These are phyloP conservation scores for Acrossocheilus fasciatus DNA, from an alignment of 2,797 vertebrate genomes.

Conservation along the genomic window DNA sequence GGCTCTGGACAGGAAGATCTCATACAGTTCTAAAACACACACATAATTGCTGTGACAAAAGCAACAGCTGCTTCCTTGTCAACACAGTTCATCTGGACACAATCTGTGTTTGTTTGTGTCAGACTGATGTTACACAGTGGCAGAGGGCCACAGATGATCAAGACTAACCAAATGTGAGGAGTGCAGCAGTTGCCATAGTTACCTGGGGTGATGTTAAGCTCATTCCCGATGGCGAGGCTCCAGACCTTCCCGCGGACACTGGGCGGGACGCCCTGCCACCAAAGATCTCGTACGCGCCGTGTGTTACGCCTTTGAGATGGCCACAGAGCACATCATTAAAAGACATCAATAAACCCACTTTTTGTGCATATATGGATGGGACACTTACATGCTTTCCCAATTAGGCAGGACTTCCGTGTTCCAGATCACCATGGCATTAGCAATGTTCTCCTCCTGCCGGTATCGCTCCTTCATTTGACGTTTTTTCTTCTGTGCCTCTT, in stretches of 20 bases:
- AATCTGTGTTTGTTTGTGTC: not conserved
- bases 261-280: conserved; percentile 98
- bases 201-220: conserved; percentile 98
- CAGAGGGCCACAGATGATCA: not conserved
- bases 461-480: conserved; percentile 96
- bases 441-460: conserved; percentile 94
- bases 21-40: conserved; percentile 88
- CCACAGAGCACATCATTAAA: conserved; percentile 31
- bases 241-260: conserved; percentile 95
- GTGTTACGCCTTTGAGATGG: conserved; percentile 82
- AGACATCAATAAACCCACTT: not conserved
- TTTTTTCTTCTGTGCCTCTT: conserved; percentile 96
- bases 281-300: conserved; percentile 92
- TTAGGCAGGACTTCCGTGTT: conserved; percentile 95
- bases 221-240: conserved; percentile 98
- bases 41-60: not conserved
- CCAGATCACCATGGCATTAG: conserved; percentile 95
- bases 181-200: conserved; percentile 58
- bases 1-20: conserved; percentile 97
- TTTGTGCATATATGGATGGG: not conserved
- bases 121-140: not conserved
- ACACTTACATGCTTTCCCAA: conserved; percentile 93
- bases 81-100: conserved; percentile 27
- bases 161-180: not conserved
- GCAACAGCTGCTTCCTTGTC: conserved; percentile 37